These are phyloP conservation scores for Stomatorhinus walkeri DNA, from an alignment of 2,797 vertebrate species.

Conservation along the genomic window DNA sequence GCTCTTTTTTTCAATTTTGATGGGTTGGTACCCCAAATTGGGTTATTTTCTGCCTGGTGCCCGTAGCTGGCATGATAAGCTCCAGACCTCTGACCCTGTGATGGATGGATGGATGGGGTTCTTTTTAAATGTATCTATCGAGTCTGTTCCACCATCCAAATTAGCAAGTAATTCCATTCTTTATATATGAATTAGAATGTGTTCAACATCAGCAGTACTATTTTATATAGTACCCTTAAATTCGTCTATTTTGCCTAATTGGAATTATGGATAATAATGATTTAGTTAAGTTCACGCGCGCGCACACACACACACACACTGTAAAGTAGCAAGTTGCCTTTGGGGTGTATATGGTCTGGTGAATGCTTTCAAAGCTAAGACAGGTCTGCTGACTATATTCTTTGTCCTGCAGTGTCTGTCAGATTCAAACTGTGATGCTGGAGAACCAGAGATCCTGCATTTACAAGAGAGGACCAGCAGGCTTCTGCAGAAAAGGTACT, in stretches of 20 bases:
- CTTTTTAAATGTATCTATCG: not conserved
- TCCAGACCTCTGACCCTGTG: not conserved
- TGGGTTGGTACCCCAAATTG: not conserved
- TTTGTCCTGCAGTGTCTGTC: slow-evolving; percentile 45
- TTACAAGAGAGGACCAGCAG: slow-evolving; percentile 67
- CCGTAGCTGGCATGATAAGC: not conserved
- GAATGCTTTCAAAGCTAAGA: not conserved
- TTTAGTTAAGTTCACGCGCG: not conserved
- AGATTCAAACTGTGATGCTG: slow-evolving; percentile 52
- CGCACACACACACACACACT: not conserved
- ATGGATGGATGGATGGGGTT: not conserved
- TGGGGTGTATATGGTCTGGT: not conserved
- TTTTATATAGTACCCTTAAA: not conserved
- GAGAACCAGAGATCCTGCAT: slow-evolving; percentile 61
- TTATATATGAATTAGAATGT: not conserved
- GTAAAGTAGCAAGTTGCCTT: not conserved
- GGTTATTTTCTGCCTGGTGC: not conserved
- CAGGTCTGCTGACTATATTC: not conserved
- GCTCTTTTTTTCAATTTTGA: not conserved
- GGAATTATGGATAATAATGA: not conserved
- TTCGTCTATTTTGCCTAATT: not conserved
- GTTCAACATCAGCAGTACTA: not conserved
- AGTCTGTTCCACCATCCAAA: not conserved
- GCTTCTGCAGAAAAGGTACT: slow-evolving; percentile 68
- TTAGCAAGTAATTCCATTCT: not conserved